Evolutionary conservation across 2,797 vertebrate genomes (phyloP), one percentile per base, ranked within the genome.

Genomic region (Ispidina lecontei): DNA sequence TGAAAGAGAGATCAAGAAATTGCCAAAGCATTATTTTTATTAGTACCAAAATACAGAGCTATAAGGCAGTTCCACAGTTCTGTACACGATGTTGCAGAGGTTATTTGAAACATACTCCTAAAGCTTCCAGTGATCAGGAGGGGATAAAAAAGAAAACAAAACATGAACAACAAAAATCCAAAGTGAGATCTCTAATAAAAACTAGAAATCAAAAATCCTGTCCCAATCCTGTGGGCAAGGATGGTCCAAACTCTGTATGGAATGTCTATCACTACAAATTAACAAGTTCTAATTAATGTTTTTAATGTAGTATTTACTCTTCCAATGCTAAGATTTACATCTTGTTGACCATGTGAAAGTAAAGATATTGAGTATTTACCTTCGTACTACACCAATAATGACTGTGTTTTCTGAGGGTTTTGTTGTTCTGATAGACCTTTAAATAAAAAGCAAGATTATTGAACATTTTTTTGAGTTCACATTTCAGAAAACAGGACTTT

Each of bases 361-460:
- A 70, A 90, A 75, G 88, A 96, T 37, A 87, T 14, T 14, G 76
- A 90, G 43, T 72, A 90, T 88, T 97, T 98, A 99, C 99, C 98
- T 99, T 98, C 98, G 98, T 95, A 99, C 98, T 93, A 99, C 99
- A 91, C 98, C 99, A 96, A 99, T 98, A 96, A 99, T 99, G 97
- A 99, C 99, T 97, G 99, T 98, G 95, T 99, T 99, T 98, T 99
- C 99, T 96, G 99, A 99, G 91, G 98, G 97, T 97, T 98, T 98
- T 46, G 97, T 98, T 95, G 98, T 98, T 98, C 99, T 98, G 96
- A 99, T 98, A 96, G 99, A 99, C 98, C 99, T 99, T 95, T 59
- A 81, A 97, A 96, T 70, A 86, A 93, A 93, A 94, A 91, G 74
- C 17, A 91, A 95, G 72, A 76, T 29, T 2, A 72, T 58, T 87